These are phyloP conservation scores for Pelusios castaneus DNA, from an alignment of 2,113 vertebrate species.

Conservation along the genomic window DNA sequence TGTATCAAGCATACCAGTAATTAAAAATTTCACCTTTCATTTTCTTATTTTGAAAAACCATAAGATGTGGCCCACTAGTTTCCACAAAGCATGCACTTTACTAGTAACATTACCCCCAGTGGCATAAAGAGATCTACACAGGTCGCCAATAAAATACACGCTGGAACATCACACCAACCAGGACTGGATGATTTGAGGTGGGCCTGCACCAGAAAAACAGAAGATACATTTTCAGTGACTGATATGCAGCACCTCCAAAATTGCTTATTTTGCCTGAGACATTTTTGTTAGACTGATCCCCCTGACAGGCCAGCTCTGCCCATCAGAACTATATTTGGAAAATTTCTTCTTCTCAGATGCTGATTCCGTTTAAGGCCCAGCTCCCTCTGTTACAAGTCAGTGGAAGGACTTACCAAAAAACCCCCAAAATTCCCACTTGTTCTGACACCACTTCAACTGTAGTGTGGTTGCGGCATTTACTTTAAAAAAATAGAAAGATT, in stretches of 20 bases:
- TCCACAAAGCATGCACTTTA: neutral
- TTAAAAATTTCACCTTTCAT: neutral
- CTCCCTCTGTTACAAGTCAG: neutral
- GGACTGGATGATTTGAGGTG: neutral
- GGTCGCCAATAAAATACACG: accelerated
- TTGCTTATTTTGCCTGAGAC: neutral
- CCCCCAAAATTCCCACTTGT: neutral
- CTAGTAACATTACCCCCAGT: accelerated
- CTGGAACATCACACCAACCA: accelerated
- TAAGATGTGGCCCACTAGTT: neutral
- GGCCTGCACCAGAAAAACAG: neutral
- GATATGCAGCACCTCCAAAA: accelerated
- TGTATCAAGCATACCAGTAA: neutral
- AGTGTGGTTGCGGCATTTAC: neutral
- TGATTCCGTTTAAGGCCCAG: neutral
- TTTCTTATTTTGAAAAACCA: neutral
- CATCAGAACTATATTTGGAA: neutral
- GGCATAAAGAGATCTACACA: neutral
- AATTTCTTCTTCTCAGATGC: neutral
- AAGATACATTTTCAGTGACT: neutral
- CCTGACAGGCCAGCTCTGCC: neutral
- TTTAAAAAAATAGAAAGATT: no score
- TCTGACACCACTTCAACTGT: neutral
- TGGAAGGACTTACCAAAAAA: neutral
- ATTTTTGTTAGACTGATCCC: neutral